Base-by-base conservation (phyloP, 2,113 vertebrate genomes). In the Apaloderma vittatum region DNA sequence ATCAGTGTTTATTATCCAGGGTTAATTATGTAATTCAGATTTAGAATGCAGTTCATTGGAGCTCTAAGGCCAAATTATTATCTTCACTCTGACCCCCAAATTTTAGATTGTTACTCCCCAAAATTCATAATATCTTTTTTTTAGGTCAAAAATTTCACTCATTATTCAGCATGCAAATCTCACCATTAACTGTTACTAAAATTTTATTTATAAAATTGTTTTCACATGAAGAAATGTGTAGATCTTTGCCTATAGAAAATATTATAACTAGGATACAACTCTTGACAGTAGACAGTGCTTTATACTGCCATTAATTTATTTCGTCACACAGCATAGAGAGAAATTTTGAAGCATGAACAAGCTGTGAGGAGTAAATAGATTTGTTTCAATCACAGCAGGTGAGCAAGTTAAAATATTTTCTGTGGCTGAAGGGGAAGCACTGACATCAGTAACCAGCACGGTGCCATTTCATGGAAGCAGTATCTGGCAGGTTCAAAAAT, bases 21-120 rank as follows among this genome's bases (percentile, higher is more conserved):
- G 19, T 88, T 94, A 80, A 79, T 90, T 90, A 85, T 45, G 16
- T 79, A 94, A 89, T 92, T 78, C 15, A 73, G 17, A 36, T 90
- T 97, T 94, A 58, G 4, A 71, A 26, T 90, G 10, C 16, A 75
- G n/a, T 88, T 96, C 27, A 57, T 96, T 90, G 80, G 76, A 96
- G 95, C 9, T 81, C 48, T 73, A 59, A 89, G 79, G 20, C 14
- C 15, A 88, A 96, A 92, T 54, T 51, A 40, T 75, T 93, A 49
- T n/a, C 37, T 49, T 90, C 16, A 54, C 20, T 79, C 29, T 29
- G 97, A 26, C 2, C n/a, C 29, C 30, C 46, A 80, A 48, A 73
- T 89, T 62, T 91, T 29, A 70, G 8, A 46, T 68, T 93, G 23
- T n/a, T 91, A 24, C 36, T 83, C 20, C 23, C 16, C 30, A 29